Evolutionary conservation across 1,140 invertebrate genomes (phyloP).

Genomic region (Teleopsis dalmanni): DNA sequence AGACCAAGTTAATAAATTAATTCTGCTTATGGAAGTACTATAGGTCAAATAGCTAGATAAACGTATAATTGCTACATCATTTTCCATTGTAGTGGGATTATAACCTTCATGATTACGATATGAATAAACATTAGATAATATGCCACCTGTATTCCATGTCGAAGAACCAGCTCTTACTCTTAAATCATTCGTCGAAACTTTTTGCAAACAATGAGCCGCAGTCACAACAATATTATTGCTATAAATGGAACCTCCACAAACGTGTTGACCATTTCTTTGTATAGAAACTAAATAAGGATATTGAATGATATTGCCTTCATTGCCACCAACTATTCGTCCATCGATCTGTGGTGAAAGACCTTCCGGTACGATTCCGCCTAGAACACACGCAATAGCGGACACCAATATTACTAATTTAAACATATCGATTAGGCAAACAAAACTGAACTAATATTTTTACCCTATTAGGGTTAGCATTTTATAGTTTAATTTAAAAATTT

Average conservation of each 20-base stretch:
- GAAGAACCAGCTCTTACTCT: constrained; percentile 30
- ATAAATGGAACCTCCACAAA: constrained; percentile 54
- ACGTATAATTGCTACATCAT: constrained; percentile 49
- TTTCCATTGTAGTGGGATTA: constrained; percentile 23
- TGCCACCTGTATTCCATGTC: constrained; percentile 19
- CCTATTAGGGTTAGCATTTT: too few species aligned
- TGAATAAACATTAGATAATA: constrained; percentile 17
- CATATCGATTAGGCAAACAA: too few species aligned
- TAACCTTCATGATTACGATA: constrained; percentile 31
- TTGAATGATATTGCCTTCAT: constrained; percentile 16
- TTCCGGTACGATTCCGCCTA: too few species aligned
- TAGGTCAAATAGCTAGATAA: constrained; percentile 27
- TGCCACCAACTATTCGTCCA: constrained; percentile 15
- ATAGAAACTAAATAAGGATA: constrained; percentile 33
- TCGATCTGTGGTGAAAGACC: too few species aligned
- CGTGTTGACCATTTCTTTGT: constrained; percentile 26
- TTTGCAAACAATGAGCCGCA: constrained; percentile 53
- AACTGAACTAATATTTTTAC: too few species aligned
- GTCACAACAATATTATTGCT: constrained; percentile 43
- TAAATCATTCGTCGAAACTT: constrained; percentile 13
- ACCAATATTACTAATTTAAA: too few species aligned
- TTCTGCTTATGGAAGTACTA: constrained; percentile 11
- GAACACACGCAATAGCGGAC: too few species aligned
- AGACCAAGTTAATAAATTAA: constrained; percentile 16
- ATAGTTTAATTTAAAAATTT: not conserved